Percentiles rank a stretch among this genome's conserved stretches.
Conservation (phyloP, 2,888 invertebrate species). For the Acanthosepion lycidas region DNA sequence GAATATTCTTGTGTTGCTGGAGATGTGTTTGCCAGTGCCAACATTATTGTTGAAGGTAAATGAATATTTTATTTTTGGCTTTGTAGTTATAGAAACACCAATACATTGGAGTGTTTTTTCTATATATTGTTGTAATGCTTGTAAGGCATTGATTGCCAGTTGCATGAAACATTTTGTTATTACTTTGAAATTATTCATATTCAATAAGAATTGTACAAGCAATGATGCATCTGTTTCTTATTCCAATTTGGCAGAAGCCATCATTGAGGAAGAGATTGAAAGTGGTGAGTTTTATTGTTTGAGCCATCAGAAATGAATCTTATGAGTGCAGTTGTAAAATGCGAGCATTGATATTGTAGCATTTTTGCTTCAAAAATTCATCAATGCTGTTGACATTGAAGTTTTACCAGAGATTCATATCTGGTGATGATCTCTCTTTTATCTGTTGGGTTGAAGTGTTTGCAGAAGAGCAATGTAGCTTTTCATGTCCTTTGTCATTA, state of each 20-base stretch:
- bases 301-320: neutral
- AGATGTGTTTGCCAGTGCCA: slow-evolving; percentile 66
- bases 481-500: too few relatives aligned
- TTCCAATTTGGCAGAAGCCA: neutral
- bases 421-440: too few relatives aligned
- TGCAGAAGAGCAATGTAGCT: too few relatives aligned
- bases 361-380: too few relatives aligned
- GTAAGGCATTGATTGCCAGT: neutral
- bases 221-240: neutral
- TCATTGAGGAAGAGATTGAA: slow-evolving; percentile 9
- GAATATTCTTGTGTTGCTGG: slow-evolving; percentile 65
- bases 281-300: neutral
- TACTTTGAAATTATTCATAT: neutral
- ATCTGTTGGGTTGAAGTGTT: too few relatives aligned
- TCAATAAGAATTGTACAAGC: neutral
- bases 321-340: neutral
- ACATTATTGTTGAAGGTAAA: slow-evolving; percentile 69
- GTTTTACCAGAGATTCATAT: too few relatives aligned
- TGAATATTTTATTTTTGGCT: neutral
- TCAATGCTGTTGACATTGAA: too few relatives aligned
- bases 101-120: neutral
- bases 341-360: too few relatives aligned
- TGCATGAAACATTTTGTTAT: neutral
- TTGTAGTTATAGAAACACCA: neutral
- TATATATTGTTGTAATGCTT: neutral